Evolutionary conservation across 2,888 invertebrate genomes (phyloP).

Genomic region (Euplagia quadripunctaria): DNA sequence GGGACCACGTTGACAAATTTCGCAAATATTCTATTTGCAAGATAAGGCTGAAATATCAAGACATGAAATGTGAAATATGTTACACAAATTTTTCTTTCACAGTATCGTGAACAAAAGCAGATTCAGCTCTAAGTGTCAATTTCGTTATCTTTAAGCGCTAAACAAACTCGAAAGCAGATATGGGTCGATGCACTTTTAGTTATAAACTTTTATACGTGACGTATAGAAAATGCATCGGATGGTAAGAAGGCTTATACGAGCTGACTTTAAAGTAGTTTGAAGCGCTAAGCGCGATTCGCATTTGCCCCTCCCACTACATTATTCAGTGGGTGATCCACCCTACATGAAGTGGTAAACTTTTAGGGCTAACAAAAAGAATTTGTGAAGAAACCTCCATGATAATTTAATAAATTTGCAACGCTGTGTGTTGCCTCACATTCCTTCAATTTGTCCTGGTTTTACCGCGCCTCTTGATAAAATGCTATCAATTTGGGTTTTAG

Average conservation of each 20-base stretch:
- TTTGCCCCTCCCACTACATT: slow-evolving; percentile 64
- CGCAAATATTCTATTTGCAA: no score
- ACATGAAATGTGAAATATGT: no score
- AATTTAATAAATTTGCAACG: slow-evolving; percentile 43
- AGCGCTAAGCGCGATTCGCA: slow-evolving; percentile 70
- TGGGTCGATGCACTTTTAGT: slow-evolving; percentile 60
- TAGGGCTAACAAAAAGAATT: slow-evolving; percentile 37
- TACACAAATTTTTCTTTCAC: neutral
- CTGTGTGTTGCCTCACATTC: slow-evolving; percentile 41
- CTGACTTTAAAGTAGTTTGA: slow-evolving; percentile 76
- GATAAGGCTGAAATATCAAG: no score
- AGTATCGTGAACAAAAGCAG: neutral
- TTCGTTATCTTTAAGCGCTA: slow-evolving; percentile 44
- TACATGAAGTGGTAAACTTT: slow-evolving; percentile 47
- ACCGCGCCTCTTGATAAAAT: neutral
- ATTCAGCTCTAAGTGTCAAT: slow-evolving; percentile 32
- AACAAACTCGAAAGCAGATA: slow-evolving; percentile 47
- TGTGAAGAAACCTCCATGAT: slow-evolving; percentile 39
- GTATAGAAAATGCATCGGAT: slow-evolving; percentile 77
- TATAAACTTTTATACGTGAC: slow-evolving; percentile 71
- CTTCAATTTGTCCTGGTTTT: slow-evolving; percentile 51
- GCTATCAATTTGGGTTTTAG: neutral
- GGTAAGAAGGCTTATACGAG: slow-evolving; percentile 73
- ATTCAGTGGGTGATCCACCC: slow-evolving; percentile 56
- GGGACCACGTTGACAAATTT: no score